Base-by-base conservation (phyloP, 2,797 vertebrate genomes). In the Corythornis leucogaster region DNA sequence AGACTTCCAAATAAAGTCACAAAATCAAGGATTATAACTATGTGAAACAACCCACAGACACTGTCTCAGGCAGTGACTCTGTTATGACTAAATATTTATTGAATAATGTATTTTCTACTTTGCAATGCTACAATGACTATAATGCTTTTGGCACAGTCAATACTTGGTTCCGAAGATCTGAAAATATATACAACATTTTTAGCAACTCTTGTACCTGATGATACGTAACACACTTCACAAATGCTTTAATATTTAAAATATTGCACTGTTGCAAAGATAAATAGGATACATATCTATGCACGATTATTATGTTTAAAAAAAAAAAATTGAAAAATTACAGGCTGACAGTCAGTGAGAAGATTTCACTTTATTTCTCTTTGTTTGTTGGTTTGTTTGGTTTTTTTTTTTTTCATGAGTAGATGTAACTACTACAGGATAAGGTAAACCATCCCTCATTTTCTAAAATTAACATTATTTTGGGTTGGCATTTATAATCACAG, bases 111-210 rank as follows among this genome's bases (percentile, higher is more conserved):
- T 70, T 75, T 85, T 88, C 25, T 45, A 5, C 2, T 62, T 71
- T 5, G 4, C 8, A 75, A 3, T 42, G n/a, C 5, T 58, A 30
- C 0, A 0, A 80, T 24, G 35, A 77, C 9, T 35, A 2, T 6
- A 69, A 40, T 18, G 12, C 13, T 83, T 70, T 74, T 50, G 22
- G 11, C 12, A 54, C 26, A 89, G 42, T 46, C 35, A 87, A 6
- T 43, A 64, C 10, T 21, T 4, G 1, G 17, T 59, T 21, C 28
- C 3, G 4, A 78, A 38, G 5, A 45, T 31, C 12, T n/a, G 16
- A 81, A 40, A 57, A n/a, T 57, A 25, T 57, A 25, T 7, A 55
- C 5, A 50, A 69, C 38, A 15, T 19, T 38, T 31, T 61, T 77
- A 61, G 40, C 6, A 66, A 64, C 2, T 86, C 69, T 35, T 38